Conservation (phyloP, 2,797 vertebrate species). For the Macroramphosus scolopax region DNA sequence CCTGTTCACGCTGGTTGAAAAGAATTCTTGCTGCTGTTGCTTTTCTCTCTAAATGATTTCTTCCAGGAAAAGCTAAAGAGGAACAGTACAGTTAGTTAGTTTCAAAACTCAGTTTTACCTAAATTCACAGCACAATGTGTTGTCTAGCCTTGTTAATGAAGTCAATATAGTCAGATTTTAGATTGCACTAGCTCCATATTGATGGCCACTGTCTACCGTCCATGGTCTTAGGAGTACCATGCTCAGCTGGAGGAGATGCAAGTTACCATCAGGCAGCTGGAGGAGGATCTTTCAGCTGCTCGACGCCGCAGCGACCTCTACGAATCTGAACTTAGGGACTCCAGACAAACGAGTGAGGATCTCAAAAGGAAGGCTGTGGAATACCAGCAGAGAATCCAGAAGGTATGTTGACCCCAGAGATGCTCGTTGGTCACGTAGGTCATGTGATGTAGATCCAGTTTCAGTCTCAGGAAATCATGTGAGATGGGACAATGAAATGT, state of each 20-base stretch:
- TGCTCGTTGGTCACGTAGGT: neutral
- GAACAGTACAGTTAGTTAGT: too few relatives aligned
- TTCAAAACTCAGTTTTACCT: too few relatives aligned
- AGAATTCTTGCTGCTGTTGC: too few relatives aligned
- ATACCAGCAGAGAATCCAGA: slow-evolving; percentile 94
- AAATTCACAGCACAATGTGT: too few relatives aligned
- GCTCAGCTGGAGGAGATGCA: slow-evolving; percentile 98
- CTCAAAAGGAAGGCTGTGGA: slow-evolving; percentile 95
- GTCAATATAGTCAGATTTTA: too few relatives aligned
- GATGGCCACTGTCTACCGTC: slow-evolving; percentile 8
- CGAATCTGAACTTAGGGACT: slow-evolving; percentile 92
- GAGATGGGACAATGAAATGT: too few relatives aligned
- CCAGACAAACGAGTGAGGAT: slow-evolving; percentile 91
- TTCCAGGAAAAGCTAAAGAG: too few relatives aligned
- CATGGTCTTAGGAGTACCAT: slow-evolving; percentile 87
- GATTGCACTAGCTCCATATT: too few relatives aligned
- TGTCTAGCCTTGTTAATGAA: too few relatives aligned
- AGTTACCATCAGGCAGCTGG: slow-evolving; percentile 94
- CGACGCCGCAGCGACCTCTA: slow-evolving; percentile 96
- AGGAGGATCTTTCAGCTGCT: slow-evolving; percentile 95
- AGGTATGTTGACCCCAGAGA: slow-evolving; percentile 68
- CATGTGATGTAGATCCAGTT: too few relatives aligned
- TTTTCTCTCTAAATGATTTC: too few relatives aligned
- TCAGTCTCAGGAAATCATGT: too few relatives aligned
- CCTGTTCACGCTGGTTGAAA: slow-evolving; percentile 13